These are phyloP conservation scores for Brachionus koreanus DNA, from an alignment of 1,140 invertebrate species.

Conservation along the genomic window DNA sequence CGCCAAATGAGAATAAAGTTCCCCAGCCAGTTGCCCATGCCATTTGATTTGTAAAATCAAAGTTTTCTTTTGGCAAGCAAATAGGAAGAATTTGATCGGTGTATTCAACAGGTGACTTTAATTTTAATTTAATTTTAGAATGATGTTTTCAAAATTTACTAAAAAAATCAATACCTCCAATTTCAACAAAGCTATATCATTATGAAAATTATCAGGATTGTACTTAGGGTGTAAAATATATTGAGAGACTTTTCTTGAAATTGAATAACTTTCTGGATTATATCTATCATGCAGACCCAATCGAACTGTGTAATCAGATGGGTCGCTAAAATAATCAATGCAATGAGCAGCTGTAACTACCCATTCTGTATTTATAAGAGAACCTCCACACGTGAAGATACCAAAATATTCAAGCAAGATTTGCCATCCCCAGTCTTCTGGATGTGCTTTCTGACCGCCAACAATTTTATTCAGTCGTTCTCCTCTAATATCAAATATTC, in stretches of 20 bases:
- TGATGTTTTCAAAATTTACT: not conserved
- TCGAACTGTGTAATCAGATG: too few relatives aligned
- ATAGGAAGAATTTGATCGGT: not conserved
- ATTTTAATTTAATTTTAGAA: not conserved
- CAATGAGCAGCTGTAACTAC: too few relatives aligned
- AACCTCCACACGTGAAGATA: too few relatives aligned
- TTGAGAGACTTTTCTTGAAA: not conserved
- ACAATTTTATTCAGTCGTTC: too few relatives aligned
- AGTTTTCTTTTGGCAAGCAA: not conserved
- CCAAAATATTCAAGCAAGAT: too few relatives aligned
- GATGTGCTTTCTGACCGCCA: too few relatives aligned
- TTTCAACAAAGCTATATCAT: slow-evolving; percentile 30
- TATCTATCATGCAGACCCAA: too few relatives aligned
- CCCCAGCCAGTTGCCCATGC: not conserved
- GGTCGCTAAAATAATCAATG: too few relatives aligned
- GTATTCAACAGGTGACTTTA: not conserved
- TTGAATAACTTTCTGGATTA: not conserved
- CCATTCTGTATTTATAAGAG: too few relatives aligned
- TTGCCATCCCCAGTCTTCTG: too few relatives aligned
- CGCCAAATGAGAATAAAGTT: too few relatives aligned
- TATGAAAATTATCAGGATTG: not conserved
- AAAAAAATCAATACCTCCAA: not conserved
- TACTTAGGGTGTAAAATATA: not conserved
- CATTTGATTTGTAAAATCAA: not conserved
- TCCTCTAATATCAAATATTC: too few relatives aligned